Evolutionary conservation across 2,113 vertebrate species (phyloP), one percentile per base, ranked within the genome.

Genomic region (Eonycteris spelaea): DNA sequence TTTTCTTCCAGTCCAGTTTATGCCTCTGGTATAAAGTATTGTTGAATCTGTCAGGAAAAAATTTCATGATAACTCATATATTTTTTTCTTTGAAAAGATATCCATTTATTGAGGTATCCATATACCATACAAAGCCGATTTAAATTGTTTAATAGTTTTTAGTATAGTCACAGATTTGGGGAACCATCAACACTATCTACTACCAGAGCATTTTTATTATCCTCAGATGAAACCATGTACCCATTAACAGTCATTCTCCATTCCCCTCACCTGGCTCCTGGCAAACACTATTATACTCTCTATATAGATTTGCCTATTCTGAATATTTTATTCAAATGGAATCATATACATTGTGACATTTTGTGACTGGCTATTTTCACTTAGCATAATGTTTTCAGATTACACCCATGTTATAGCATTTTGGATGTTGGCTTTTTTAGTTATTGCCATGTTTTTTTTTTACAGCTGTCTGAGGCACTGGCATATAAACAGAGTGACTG

Each of bases 61-160:
- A 38, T 57, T 19, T 13, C 51, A 15, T 90, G 43, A 61, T 75
- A 82, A 70, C 11, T 40, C 16, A 6, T 35, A 22, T 74, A 82
- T 73, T 3, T 43, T 38, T 84, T 43, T 45, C 30, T 86, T n/a
- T 67, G 43, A 94, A 77, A 14, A 82, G 40, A n/a, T n/a, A n/a
- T n/a, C n/a, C 53, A 92, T 87, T 87, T 73, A 89, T 51, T 43
- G 28, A 80, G 28, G 28, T 85, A 43, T 67, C 43, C n/a, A 35
- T 21, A 12, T 33, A 70, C 3, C 7, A n/a, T 53, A 61, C 0
- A 53, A 86, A 57, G n/a, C 16, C 21, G 48, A 5, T 43, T 89
- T 78, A 78, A 48, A 22, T 53, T 48, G 38, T 75, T 74, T n/a
- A 40, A 1, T 51, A 26, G 21, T 74, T 48, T 92, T 80, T 85